Conservation (phyloP, 2,797 vertebrate species). For the Catamblyrhynchus diadema region DNA sequence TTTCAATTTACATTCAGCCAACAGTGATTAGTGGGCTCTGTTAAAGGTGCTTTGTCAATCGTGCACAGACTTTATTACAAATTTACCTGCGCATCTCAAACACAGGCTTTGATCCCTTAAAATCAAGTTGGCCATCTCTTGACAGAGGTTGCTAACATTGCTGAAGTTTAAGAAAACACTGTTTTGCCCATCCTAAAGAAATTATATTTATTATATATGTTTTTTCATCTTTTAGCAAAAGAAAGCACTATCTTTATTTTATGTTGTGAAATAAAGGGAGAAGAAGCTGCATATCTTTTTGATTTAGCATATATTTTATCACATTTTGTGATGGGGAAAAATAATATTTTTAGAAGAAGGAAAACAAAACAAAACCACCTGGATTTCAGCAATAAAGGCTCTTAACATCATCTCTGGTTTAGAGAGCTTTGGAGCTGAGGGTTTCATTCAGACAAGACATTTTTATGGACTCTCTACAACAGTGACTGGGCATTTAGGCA, state of each 20-base stretch:
- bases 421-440: background rate
- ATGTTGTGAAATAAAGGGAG: background rate
- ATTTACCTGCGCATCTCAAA: background rate
- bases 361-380: background rate
- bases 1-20: background rate
- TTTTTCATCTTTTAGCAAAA: background rate
- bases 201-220: background rate
- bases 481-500: background rate
- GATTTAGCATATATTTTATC: background rate
- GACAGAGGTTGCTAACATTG: background rate
- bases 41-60: background rate
- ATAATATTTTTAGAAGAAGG: background rate
- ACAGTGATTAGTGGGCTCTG: background rate
- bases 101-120: background rate
- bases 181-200: background rate
- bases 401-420: background rate
- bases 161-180: background rate
- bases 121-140: background rate
- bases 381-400: background rate
- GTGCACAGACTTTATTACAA: background rate
- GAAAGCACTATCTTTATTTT: background rate
- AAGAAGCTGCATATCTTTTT: background rate
- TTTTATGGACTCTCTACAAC: background rate
- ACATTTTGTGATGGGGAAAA: background rate
- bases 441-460: background rate